phyloP scores from a whole-genome alignment of 1,140 invertebrate species.

The Drosophila bocki region DNA sequence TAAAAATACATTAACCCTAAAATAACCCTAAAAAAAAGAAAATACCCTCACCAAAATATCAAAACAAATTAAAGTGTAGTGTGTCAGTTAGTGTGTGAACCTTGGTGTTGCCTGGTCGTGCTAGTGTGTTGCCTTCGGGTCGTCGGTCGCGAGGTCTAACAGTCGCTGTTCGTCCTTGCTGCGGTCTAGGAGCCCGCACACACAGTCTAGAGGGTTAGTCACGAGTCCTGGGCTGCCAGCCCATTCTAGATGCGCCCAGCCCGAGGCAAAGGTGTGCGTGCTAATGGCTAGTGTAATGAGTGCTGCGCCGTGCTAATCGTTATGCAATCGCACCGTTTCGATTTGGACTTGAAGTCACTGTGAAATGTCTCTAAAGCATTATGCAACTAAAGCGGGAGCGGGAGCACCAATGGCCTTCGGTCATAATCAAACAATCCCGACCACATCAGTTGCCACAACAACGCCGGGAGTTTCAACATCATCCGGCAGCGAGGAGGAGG shows the following conservation, averaged over 20 bases:
- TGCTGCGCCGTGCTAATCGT: constrained; percentile 61
- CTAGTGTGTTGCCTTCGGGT: constrained; percentile 31
- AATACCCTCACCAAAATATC: background rate
- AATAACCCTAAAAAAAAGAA: background rate
- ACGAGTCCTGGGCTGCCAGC: constrained; percentile 1
- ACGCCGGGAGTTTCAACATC: constrained; percentile 22
- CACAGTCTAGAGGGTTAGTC: constrained; percentile 13
- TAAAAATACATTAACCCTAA: background rate
- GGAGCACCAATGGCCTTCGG: constrained; percentile 4
- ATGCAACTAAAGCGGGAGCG: constrained; percentile 70
- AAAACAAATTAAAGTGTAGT: constrained; percentile 8
- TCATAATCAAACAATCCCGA: constrained; percentile 56
- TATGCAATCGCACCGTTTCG: constrained; percentile 67
- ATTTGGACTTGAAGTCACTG: constrained; percentile 32
- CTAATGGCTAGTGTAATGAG: constrained; percentile 50
- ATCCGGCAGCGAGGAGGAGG: constrained; percentile 47
- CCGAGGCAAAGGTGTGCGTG: constrained; percentile 44
- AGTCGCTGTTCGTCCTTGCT: constrained; percentile 52
- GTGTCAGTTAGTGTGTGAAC: constrained; percentile 1
- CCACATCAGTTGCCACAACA: constrained; percentile 44
- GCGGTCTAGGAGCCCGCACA: constrained; percentile 29
- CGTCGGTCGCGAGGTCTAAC: constrained; percentile 45
- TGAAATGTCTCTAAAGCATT: constrained; percentile 80
- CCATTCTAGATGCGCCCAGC: constrained; percentile 12
- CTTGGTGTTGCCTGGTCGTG: background rate